Percentiles rank a stretch among this genome's conserved stretches.
Evolutionary conservation across 2,113 vertebrate genomes (phyloP).

Genomic region (Harpagus bidentatus): DNA sequence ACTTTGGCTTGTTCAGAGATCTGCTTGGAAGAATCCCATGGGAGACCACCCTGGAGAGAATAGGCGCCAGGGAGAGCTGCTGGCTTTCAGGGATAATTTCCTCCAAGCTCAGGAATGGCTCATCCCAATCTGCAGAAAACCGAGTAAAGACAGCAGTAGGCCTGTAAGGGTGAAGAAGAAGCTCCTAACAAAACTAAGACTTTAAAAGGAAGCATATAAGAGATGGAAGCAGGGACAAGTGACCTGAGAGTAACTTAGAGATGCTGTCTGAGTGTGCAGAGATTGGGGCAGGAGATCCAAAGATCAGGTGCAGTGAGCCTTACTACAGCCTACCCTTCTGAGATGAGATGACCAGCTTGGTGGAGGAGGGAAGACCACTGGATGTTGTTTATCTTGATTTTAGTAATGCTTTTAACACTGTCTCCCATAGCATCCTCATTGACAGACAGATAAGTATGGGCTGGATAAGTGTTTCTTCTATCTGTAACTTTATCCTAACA

Average conservation of each 20-base stretch:
- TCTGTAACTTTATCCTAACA: not conserved
- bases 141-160: not conserved
- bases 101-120: not conserved
- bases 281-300: not conserved
- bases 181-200: not conserved
- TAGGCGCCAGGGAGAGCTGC: not conserved
- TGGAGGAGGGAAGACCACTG: not conserved
- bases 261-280: not conserved
- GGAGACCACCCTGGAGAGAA: not conserved
- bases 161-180: not conserved
- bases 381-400: not conserved
- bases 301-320: not conserved
- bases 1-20: not conserved
- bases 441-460: not conserved
- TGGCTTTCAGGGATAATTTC: not conserved
- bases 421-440: not conserved
- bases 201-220: not conserved
- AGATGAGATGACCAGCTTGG: not conserved
- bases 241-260: not conserved
- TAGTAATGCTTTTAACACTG: not conserved
- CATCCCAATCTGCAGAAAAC: not conserved
- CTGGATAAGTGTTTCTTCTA: not conserved
- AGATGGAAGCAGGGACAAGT: not conserved
- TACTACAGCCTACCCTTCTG: not conserved
- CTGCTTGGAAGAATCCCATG: not conserved